Evolutionary conservation across 2,888 invertebrate genomes (phyloP).

Genomic region (Drosophila robusta): DNA sequence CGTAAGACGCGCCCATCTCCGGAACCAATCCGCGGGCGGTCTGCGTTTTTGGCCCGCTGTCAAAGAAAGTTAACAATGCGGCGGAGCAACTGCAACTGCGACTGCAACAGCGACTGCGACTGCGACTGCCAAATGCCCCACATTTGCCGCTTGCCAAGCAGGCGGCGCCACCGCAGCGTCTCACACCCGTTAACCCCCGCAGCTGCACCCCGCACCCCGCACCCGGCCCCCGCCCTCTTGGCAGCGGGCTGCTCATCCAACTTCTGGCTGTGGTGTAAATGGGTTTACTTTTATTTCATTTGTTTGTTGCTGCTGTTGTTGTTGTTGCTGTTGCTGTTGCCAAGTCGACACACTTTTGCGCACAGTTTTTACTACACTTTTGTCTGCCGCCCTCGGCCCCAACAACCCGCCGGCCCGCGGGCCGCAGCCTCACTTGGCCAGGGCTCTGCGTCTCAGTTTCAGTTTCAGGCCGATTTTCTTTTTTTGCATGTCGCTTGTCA

Average conservation of each 20-base stretch:
- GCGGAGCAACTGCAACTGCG: conserved; percentile 44
- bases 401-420: too few relatives aligned
- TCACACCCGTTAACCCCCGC: conserved; percentile 7
- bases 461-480: conserved; percentile 18
- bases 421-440: background rate
- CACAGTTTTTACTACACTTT: conserved; percentile 66
- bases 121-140: conserved; percentile 74
- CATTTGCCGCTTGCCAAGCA: conserved; percentile 70
- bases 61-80: conserved; percentile 79
- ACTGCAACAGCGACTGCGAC: conserved; percentile 32
- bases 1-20: conserved; percentile 6
- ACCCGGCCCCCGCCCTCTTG: conserved; percentile 1
- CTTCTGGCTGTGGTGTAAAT: conserved; percentile 71
- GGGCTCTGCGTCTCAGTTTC: conserved; percentile 26
- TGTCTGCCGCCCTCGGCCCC: conserved; percentile 56
- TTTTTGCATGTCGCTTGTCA: conserved; percentile 60
- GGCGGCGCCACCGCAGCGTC: conserved; percentile 49
- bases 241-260: conserved; percentile 40
- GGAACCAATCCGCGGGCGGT: conserved; percentile 36
- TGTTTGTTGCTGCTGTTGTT: conserved; percentile 39
- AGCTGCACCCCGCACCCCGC: background rate
- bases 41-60: conserved; percentile 69
- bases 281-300: conserved; percentile 81
- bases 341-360: conserved; percentile 79
- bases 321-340: conserved; percentile 43